These are phyloP conservation scores for Numida meleagris DNA, from an alignment of 2,113 vertebrate species.

Conservation along the genomic window DNA sequence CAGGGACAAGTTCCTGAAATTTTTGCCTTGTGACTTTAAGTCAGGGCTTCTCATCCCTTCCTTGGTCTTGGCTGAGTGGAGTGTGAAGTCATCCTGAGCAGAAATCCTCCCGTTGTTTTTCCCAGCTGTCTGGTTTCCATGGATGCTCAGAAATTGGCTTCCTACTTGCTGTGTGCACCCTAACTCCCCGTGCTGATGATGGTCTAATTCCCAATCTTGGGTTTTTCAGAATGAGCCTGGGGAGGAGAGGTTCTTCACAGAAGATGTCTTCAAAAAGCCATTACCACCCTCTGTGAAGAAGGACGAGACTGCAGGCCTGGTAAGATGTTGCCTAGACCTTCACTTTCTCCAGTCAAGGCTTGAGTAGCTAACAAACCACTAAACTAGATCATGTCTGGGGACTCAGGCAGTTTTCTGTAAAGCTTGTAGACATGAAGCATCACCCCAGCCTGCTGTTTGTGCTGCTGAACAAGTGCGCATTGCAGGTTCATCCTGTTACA, in stretches of 20 bases:
- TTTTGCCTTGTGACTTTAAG: not conserved
- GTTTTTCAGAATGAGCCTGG: slow-evolving; percentile 75
- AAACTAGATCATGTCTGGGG: not conserved
- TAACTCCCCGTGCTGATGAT: not conserved
- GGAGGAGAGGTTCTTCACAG: slow-evolving; percentile 74
- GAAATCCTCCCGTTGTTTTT: not conserved
- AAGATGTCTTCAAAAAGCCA: slow-evolving; percentile 97
- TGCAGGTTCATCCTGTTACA: not conserved
- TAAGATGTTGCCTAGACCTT: slow-evolving; percentile 49
- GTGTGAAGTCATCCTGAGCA: not conserved
- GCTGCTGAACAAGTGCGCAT: not conserved
- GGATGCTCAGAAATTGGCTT: not conserved
- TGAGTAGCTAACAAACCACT: not conserved
- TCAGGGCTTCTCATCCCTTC: not conserved
- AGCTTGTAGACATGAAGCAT: not conserved
- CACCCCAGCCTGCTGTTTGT: not conserved
- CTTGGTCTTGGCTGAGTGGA: not conserved
- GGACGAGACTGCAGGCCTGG: slow-evolving; percentile 79
- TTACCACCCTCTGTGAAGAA: slow-evolving; percentile 89
- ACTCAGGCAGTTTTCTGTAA: not conserved
- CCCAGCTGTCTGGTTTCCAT: not conserved
- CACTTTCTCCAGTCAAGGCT: not conserved
- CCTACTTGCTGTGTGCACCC: not conserved
- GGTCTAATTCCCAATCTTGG: not conserved
- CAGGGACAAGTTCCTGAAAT: not conserved